Base-by-base conservation (phyloP, 64 coral and sea anemone species). In the Montipora sp. region DNA sequence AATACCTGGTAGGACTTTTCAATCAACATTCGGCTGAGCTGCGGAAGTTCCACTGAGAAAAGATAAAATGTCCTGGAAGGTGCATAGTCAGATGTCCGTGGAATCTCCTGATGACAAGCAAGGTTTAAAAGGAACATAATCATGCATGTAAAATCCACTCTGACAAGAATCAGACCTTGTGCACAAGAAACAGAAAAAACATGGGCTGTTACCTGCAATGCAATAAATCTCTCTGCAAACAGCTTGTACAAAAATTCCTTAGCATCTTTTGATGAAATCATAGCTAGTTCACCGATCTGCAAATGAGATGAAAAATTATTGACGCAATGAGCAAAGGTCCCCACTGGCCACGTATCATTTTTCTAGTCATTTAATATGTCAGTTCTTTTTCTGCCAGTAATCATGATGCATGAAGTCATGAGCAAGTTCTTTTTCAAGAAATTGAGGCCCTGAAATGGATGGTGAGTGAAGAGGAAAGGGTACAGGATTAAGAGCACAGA, bases 51-150 rank as follows among this genome's bases (percentile, higher is more conserved):
- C 66, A 99, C 98, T 22, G 98, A 99, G 81, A 99, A 99, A 51
- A 99, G 27, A 55, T 99, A 99, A 75, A 99, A 92, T 16, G 98
- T 99, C 22, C 98, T 79, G 27, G 98, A 99, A n/a, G 98, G 98
- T 3, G 98, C 98, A 77, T 99, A 99, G 79, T 99, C 94, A 23
- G 98, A 73, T 21, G 91, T 91, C 21, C 94, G 91, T 45, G 98
- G 92, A 5, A 99, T 89, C 81, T 99, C 98, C 98, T 99, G 21
- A 43, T 47, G 11, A 81, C 15, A 83, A 19, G 80, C 77, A 79
- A 18, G 27, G 18, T 8, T 43, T 7, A 19, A 24, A 75, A 53
- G 55, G 10, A 18, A 47, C 47, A 92, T 67, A 77, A 11, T 36
- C 36, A 36, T 36, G 36, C 36, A 7, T 57, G 53, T 57, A 57